Evolutionary conservation across 1,140 invertebrate species (phyloP), one percentile per base, ranked within the genome.

Genomic region (Drosophila gunungcola): DNA sequence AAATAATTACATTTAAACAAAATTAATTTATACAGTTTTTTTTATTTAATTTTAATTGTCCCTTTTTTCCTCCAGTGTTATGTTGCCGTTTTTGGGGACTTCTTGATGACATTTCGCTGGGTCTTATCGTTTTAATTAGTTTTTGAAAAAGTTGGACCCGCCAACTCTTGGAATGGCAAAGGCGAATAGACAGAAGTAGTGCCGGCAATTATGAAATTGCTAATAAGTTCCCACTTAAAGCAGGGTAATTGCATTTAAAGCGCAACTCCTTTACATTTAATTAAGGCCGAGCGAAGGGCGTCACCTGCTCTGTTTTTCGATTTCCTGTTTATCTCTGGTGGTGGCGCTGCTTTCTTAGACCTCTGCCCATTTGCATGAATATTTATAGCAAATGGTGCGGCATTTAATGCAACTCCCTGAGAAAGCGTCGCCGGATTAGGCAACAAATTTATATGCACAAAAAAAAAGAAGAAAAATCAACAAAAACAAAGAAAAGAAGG

Each of bases 111-210:
- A 60, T 70, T 70, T 77, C 60, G 46, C 63, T 75, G 32, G 36
- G 57, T 62, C 78, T 85, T 85, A 85, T 85, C 82, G 82, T 70
- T 86, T 85, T 85, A 85, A 85, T 85, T 85, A 85, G 82, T 86
- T 85, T 85, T 77, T 45, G 45, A 85, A 83, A 78, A 86, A 85
- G 77, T 83, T 83, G 46, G 57, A 45, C 61, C 73, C 54, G 62
- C 51, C 42, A 61, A 68, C 56, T 41, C 21, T 38, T n/a, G 42
- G 51, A 29, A 45, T 9, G 25, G 48, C 3, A 13, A 54, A 25
- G 42, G 36, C 29, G 39, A 34, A 51, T 48, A 64, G 45, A 51
- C 42, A 56, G 53, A 29, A 34, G 27, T 34, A 52, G 34, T 58
- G 51, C 52, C 32, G 65, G 68, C 65, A 80, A 72, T 81, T 80